These are phyloP conservation scores for Pandemis corylana DNA, from an alignment of 2,888 invertebrate species.

Conservation along the genomic window DNA sequence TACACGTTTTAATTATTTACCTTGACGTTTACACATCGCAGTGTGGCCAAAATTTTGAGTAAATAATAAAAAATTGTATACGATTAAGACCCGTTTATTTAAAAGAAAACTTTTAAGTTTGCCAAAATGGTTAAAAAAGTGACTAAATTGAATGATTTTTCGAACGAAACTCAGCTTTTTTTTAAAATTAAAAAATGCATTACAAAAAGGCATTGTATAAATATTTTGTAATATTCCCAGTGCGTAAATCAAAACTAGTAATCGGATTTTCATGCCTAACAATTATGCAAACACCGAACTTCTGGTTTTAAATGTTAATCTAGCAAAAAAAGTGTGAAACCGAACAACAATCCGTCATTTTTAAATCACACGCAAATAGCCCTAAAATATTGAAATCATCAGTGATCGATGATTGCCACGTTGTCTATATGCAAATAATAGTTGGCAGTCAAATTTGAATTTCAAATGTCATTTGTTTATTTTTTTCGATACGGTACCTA, in stretches of 20 bases:
- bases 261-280: not conserved
- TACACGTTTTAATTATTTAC: no score
- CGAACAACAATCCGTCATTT: constrained; percentile 52
- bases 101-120: no score
- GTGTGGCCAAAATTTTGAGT: no score
- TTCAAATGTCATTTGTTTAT: constrained; percentile 78
- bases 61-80: no score
- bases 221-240: not conserved
- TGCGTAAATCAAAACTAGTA: not conserved
- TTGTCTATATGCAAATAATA: constrained; percentile 81
- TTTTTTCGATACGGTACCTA: constrained; percentile 71
- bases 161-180: no score
- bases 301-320: constrained; percentile 20
- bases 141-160: no score
- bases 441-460: constrained; percentile 75
- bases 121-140: no score
- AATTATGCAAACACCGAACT: not conserved
- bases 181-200: not conserved
- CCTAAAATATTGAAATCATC: constrained; percentile 68
- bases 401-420: constrained; percentile 72
- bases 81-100: no score
- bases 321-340: constrained; percentile 50
- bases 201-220: no score
- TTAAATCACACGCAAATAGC: constrained; percentile 56
- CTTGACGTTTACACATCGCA: no score